Evolutionary conservation across 2,888 invertebrate species (phyloP), one percentile per base, ranked within the genome.

Genomic region (Thecophora atra): DNA sequence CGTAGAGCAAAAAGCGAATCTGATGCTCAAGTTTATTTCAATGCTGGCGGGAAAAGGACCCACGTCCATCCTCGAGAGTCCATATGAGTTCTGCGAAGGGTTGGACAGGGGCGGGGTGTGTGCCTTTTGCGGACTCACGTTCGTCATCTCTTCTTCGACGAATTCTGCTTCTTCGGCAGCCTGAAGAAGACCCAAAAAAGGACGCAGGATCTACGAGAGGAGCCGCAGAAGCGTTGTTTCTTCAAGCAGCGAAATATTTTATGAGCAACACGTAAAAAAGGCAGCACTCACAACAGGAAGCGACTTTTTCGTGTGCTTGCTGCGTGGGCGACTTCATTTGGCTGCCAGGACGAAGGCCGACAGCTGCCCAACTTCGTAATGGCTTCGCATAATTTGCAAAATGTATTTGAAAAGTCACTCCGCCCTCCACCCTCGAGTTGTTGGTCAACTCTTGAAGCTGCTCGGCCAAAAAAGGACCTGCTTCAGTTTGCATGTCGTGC

Each of bases 331-430:
- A 8, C 21, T 62, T 37, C 30, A 30, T 62, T n/a, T 37, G 8
- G 24, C 60, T 69, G 68, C 24, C 56, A 42, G 37, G 17, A 56
- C 47, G 15, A 11, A 51, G 13, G 37, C 42, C 13, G 8, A 70
- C 70, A 15, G 64, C 56, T 58, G 68, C 24, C 80, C 82, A 83
- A 82, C 83, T 84, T 79, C 78, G 78, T 82, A 83, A 83, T 83
- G 82, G 81, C 78, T 83, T 83, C 83, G 84, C 83, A 84, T 83
- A 83, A 83, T 83, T 83, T 83, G 81, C 79, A 81, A 76, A 80
- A 78, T 63, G 74, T 71, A 72, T 75, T 74, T 68, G 74, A 26
- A 75, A 77, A 76, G 72, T 67, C 74, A 75, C 74, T 65, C 56
- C 47, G 54, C 21, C 28, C 62, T 37, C 62, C 64, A 58, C 26